These are phyloP conservation scores for Drosophila cracens DNA, from an alignment of 2,888 invertebrate species.

Conservation along the genomic window DNA sequence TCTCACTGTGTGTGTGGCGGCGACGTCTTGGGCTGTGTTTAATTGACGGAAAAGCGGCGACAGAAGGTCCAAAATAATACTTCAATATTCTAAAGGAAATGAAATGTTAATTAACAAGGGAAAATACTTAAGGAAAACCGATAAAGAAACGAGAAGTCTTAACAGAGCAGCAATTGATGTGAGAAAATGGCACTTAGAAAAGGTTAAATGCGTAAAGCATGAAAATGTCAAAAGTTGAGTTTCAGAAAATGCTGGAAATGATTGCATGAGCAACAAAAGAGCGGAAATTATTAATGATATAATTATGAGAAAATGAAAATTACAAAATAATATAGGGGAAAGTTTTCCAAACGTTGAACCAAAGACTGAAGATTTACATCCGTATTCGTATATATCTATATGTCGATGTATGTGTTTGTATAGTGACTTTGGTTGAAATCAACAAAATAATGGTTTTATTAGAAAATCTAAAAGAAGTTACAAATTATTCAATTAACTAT, in stretches of 20 bases:
- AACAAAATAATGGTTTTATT: background rate
- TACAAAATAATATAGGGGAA: background rate
- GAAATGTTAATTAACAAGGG: slow-evolving; percentile 50
- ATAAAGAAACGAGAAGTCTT: slow-evolving; percentile 17
- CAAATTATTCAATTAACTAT: background rate
- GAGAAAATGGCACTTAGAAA: slow-evolving; percentile 13
- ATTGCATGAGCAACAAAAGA: background rate
- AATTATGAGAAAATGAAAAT: background rate
- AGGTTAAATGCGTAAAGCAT: slow-evolving; percentile 2
- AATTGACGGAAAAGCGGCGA: slow-evolving; percentile 59
- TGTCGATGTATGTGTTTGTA: background rate
- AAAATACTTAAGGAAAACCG: slow-evolving; percentile 21
- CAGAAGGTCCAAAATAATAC: slow-evolving; percentile 29
- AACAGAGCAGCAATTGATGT: slow-evolving; percentile 22
- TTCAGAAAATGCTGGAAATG: background rate
- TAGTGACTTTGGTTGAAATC: background rate
- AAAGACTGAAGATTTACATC: background rate
- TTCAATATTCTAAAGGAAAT: slow-evolving; percentile 33
- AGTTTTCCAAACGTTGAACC: background rate
- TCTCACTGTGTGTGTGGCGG: slow-evolving; percentile 4
- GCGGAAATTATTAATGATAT: background rate
- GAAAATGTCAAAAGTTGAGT: background rate
- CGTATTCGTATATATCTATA: background rate
- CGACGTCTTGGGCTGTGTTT: slow-evolving; percentile 33
- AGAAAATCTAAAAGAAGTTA: background rate